Percentiles rank a stretch among this genome's conserved stretches.
Conservation (phyloP, 2,888 invertebrate species). For the Nebria brevicollis region DNA sequence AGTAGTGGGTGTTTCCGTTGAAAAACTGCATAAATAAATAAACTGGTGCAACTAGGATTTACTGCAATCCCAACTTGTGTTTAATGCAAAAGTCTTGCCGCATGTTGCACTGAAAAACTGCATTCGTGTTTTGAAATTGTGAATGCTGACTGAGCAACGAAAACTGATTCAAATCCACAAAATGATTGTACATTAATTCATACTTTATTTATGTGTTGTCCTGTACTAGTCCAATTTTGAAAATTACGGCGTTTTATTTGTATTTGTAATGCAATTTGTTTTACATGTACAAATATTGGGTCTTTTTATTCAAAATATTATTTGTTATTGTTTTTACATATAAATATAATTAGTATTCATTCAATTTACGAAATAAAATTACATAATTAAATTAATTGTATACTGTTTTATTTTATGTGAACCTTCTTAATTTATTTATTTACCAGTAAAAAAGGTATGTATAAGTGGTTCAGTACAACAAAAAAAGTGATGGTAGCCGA, state of each 20-base stretch:
- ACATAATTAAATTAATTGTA: slow-evolving; percentile 26
- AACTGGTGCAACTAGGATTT: not conserved
- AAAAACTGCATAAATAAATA: slow-evolving; percentile 20
- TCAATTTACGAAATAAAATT: slow-evolving; percentile 45
- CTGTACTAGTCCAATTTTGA: slow-evolving; percentile 58
- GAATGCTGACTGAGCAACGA: slow-evolving; percentile 5
- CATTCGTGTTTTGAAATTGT: not conserved
- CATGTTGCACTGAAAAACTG: not conserved
- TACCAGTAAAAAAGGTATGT: not conserved
- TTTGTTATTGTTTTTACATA: slow-evolving; percentile 48
- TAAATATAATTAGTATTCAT: slow-evolving; percentile 44
- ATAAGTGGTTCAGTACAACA: not conserved
- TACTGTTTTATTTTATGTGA: slow-evolving; percentile 11
- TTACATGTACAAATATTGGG: slow-evolving; percentile 20
- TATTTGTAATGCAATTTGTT: slow-evolving; percentile 48
- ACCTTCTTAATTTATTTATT: not conserved
- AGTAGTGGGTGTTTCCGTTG: not conserved
- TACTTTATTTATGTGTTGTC: slow-evolving; percentile 56
- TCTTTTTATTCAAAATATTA: slow-evolving; percentile 21
- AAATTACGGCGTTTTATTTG: slow-evolving; percentile 47
- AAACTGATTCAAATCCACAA: slow-evolving; percentile 30
- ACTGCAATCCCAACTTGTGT: slow-evolving; percentile 10
- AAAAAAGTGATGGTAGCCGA: not conserved
- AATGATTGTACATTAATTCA: slow-evolving; percentile 43
- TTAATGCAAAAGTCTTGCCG: slow-evolving; percentile 10